Conservation (phyloP, 2,888 invertebrate species). For the Acanthoscelides obtectus region DNA sequence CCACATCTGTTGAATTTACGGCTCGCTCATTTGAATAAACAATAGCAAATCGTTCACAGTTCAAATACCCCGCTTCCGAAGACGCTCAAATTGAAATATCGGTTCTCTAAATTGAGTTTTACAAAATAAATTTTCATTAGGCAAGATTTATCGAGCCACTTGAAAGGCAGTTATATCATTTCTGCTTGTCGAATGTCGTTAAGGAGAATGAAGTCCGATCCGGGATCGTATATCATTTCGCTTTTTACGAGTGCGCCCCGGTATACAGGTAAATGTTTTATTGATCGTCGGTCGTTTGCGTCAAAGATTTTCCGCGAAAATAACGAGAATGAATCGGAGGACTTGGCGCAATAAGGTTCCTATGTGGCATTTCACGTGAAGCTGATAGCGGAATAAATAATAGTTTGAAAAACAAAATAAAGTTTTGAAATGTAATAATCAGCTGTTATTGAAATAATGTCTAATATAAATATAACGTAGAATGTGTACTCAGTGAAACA, state of each 20-base stretch:
- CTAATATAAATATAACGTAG: too few species aligned
- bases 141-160: slow-evolving; percentile 27
- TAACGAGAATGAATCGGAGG: too few species aligned
- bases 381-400: too few species aligned
- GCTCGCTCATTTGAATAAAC: slow-evolving; percentile 16
- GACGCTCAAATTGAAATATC: slow-evolving; percentile 21
- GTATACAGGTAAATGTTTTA: slow-evolving; percentile 14
- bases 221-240: slow-evolving; percentile 25
- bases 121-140: slow-evolving; percentile 35
- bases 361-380: too few species aligned
- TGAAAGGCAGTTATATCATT: slow-evolving; percentile 28
- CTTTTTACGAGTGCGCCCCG: slow-evolving; percentile 20
- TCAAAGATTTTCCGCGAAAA: slow-evolving; percentile 1
- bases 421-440: too few species aligned
- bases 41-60: slow-evolving; percentile 17
- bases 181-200: slow-evolving; percentile 26
- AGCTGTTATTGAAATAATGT: too few species aligned
- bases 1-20: slow-evolving; percentile 11
- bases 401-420: too few species aligned
- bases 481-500: too few species aligned
- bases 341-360: too few species aligned
- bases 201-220: slow-evolving; percentile 23
- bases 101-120: slow-evolving; percentile 26
- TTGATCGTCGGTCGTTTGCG: background rate
- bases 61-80: slow-evolving; percentile 17